Base-by-base conservation (phyloP, 2,797 vertebrate genomes). In the Gephyroberyx darwinii region DNA sequence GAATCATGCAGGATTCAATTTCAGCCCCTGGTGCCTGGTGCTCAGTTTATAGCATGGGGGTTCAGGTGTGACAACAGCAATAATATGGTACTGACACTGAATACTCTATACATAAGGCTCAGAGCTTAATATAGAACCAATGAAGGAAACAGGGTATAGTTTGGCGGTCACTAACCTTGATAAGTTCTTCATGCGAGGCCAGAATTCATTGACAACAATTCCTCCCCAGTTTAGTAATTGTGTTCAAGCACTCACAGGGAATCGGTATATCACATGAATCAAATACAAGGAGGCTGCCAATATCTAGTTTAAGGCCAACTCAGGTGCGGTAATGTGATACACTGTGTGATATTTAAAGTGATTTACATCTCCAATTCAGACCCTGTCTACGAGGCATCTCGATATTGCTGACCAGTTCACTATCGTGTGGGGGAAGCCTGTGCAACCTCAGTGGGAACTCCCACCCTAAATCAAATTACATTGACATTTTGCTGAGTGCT, bases 401-500 rank as follows among this genome's bases (percentile, higher is more conserved):
- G 0, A 1, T 78, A 75, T 63, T 78, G 85, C 86, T 90, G 84
- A 89, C 84, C 76, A 85, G 82, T 80, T 79, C 84, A 74, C 71
- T 81, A 62, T 62, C 1, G n/a, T 74, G 72, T 48, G 54, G 84
- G 86, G 84, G 79, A 84, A 87, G 82, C 86, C 86, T 86, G 58
- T 58, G 55, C 74, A 81, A 71, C 64, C 51, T 81, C 78, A 68
- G 75, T 77, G 87, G 90, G 86, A 88, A 90, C 89, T 86, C 88
- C 90, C 82, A 41, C 65, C 60, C 60, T 82, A 75, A 84, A 83
- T 87, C 87, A 86, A 82, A 90, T 86, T 76, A 54, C 73, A 80
- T 82, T 82, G 84, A 75, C 65, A 65, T 89, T 84, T 66, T 58
- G 74, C 86, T 80, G 83, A 84, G 84, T 77, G 83, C 84, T 85